A percentile compares a stretch with the other conserved stretches of the same genome.
Evolutionary conservation across 2,113 vertebrate genomes (phyloP).

Genomic region (Neodon shergylaensis): DNA sequence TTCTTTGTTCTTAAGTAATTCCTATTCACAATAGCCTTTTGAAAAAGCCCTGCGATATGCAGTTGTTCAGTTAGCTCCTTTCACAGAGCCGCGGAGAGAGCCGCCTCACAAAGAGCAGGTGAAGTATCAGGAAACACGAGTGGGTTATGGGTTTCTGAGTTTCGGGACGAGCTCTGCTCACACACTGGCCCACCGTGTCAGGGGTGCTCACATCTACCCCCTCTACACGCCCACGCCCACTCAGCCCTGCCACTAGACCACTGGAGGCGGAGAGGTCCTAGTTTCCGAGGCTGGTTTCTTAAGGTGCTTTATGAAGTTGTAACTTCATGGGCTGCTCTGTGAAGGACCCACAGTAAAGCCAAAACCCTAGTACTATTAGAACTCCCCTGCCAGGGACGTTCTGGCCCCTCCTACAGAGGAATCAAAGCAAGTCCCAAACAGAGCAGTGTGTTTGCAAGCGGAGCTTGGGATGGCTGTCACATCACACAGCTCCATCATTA

Average conservation of each 20-base stretch:
- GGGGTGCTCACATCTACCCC: neutral
- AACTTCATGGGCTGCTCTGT: neutral
- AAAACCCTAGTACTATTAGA: neutral
- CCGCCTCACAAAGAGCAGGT: neutral
- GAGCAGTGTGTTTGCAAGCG: neutral
- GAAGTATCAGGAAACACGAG: neutral
- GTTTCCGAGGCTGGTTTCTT: neutral
- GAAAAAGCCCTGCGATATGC: neutral
- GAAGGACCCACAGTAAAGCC: neutral
- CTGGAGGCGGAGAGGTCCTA: neutral
- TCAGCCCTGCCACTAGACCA: neutral
- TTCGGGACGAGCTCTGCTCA: neutral
- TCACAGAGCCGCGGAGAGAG: neutral
- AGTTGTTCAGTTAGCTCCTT: neutral
- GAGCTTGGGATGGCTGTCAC: neutral
- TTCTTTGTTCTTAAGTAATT: conserved; percentile 48
- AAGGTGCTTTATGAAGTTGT: neutral
- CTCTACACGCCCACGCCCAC: too few relatives aligned
- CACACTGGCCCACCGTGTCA: neutral
- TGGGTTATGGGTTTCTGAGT: neutral
- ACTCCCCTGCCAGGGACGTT: neutral
- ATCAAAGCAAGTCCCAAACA: neutral
- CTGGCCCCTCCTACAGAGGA: neutral
- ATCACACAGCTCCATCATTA: neutral
- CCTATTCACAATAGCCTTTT: conserved; percentile 27